A percentile compares a stretch with the other conserved stretches of the same genome.
Conservation (phyloP, 2,888 invertebrate species). For the Muschampia plurimacula region DNA sequence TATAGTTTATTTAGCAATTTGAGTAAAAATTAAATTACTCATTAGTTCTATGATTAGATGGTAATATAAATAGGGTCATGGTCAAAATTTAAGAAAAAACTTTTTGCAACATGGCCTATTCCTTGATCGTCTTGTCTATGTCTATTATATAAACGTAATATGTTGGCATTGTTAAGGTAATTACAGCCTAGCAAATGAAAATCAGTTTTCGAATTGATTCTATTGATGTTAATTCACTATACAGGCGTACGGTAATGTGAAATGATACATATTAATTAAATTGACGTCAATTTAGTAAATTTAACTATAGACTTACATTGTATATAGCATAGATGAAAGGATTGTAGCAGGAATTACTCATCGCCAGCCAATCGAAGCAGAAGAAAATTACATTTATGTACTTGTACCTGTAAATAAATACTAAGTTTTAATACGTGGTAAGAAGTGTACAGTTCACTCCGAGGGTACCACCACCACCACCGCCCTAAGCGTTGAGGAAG, state of each 20-base stretch:
- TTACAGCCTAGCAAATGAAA: background rate
- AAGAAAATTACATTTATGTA: slow-evolving; percentile 95
- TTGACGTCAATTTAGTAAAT: background rate
- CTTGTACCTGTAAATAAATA: slow-evolving; percentile 85
- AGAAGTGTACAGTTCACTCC: background rate
- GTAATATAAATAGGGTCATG: no score
- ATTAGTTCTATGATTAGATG: no score
- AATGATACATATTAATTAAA: background rate
- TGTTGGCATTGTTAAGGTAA: background rate
- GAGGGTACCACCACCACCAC: no score
- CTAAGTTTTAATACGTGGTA: background rate
- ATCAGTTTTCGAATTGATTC: background rate
- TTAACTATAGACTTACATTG: slow-evolving; percentile 88
- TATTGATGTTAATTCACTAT: background rate
- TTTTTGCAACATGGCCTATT: no score
- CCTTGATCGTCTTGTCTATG: background rate
- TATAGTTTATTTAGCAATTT: no score
- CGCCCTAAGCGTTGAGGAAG: no score
- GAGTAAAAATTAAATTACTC: no score
- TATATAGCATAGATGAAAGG: slow-evolving; percentile 96
- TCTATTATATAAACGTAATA: background rate
- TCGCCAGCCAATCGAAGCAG: slow-evolving; percentile 94
- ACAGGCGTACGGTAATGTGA: background rate
- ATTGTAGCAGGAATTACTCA: slow-evolving; percentile 96
- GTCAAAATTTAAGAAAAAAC: no score